Evolutionary conservation across 1,140 invertebrate genomes (phyloP).

Genomic region (Heterodera schachtii): DNA sequence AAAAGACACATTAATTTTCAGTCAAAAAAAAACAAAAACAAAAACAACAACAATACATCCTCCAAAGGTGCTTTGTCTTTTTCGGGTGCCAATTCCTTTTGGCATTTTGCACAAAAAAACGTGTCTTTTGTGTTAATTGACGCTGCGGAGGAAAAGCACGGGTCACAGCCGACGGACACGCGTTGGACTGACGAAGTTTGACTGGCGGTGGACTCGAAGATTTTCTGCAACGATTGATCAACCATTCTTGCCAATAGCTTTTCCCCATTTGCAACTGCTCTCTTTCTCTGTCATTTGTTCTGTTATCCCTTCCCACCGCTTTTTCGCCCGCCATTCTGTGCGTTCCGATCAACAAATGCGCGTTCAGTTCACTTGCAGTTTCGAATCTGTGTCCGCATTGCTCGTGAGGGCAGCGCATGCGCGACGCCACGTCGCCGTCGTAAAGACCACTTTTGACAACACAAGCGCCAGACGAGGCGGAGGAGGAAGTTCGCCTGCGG

Average conservation of each 20-base stretch:
- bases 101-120: slow-evolving; percentile 24
- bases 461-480: not conserved
- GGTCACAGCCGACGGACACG: slow-evolving; percentile 30
- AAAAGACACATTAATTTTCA: not conserved
- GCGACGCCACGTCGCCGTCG: slow-evolving; percentile 19
- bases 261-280: no score
- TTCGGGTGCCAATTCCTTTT: slow-evolving; percentile 23
- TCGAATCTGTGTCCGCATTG: slow-evolving; percentile 47
- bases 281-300: slow-evolving; percentile 19
- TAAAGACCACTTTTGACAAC: slow-evolving; percentile 11
- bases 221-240: slow-evolving; percentile 20
- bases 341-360: slow-evolving; percentile 40
- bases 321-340: slow-evolving; percentile 18
- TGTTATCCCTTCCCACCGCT: slow-evolving; percentile 29
- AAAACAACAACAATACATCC: not conserved
- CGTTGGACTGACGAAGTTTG: slow-evolving; percentile 28
- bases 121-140: not conserved
- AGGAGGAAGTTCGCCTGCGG: slow-evolving; percentile 5
- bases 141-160: not conserved
- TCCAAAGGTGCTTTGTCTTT: not conserved
- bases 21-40: not conserved
- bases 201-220: slow-evolving; percentile 34
- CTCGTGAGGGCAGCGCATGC: slow-evolving; percentile 38
- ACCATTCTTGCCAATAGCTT: not conserved
- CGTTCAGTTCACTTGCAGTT: slow-evolving; percentile 33